These are phyloP conservation scores for Trichacis sp. DNA, from an alignment of 2,888 invertebrate species.

Conservation along the genomic window DNA sequence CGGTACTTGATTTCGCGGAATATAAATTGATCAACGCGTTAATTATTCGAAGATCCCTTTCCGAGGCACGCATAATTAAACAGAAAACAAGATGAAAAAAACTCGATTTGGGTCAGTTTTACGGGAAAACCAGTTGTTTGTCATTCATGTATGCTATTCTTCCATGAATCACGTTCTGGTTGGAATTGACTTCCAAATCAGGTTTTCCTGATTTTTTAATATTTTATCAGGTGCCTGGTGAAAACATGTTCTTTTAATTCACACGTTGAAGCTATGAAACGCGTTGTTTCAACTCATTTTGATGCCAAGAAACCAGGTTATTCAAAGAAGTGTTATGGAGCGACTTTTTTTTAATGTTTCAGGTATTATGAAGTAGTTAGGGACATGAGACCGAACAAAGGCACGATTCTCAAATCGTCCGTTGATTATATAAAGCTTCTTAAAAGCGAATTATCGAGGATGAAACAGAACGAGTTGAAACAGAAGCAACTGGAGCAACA, in stretches of 20 bases:
- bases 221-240: background rate
- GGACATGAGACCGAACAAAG: slow-evolving; percentile 92
- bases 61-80: no score
- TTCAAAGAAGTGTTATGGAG: no score
- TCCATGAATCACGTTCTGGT: background rate
- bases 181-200: background rate
- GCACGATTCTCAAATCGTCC: slow-evolving; percentile 97
- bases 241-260: background rate
- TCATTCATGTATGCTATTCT: background rate
- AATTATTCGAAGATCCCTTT: no score
- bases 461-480: slow-evolving; percentile 82
- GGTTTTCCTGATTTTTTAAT: background rate
- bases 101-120: background rate
- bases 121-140: background rate
- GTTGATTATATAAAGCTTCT: slow-evolving; percentile 96
- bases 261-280: background rate
- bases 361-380: slow-evolving; percentile 88
- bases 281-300: background rate
- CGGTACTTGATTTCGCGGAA: no score
- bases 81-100: background rate
- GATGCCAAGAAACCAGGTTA: no score
- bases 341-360: slow-evolving; percentile 25
- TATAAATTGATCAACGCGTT: no score
- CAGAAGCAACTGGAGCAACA: slow-evolving; percentile 85
- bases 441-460: slow-evolving; percentile 78